These are phyloP conservation scores for Bombus turneri DNA, from an alignment of 1,140 invertebrate genomes.

Conservation along the genomic window DNA sequence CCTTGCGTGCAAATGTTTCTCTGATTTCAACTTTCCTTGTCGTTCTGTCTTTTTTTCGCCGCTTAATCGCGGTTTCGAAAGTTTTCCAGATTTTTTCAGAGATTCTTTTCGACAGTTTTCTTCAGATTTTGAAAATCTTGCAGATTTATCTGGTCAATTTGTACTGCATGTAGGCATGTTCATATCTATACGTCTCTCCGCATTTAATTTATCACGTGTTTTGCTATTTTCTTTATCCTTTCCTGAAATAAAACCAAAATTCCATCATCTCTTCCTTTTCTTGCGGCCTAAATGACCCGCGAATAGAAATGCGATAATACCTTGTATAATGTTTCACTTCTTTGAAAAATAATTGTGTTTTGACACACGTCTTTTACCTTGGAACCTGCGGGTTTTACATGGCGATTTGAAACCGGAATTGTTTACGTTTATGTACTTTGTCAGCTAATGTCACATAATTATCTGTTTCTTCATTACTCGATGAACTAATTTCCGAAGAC, in stretches of 20 bases:
- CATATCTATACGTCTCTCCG: background rate
- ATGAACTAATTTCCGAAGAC: too few relatives aligned
- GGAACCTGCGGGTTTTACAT: conserved; percentile 45
- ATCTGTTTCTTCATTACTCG: too few relatives aligned
- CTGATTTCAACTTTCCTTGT: too few relatives aligned
- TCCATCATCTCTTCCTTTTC: background rate
- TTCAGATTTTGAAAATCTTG: background rate
- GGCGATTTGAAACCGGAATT: background rate
- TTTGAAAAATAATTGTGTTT: too few relatives aligned
- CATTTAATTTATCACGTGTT: background rate
- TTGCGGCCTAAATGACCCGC: background rate
- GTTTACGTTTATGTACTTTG: background rate
- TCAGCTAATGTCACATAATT: too few relatives aligned
- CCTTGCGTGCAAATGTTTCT: background rate
- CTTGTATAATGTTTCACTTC: background rate
- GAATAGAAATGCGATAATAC: conserved; percentile 3
- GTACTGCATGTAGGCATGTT: background rate
- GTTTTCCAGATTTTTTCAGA: background rate
- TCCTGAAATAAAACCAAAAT: background rate
- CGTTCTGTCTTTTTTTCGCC: conserved; percentile 44
- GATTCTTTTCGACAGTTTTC: background rate
- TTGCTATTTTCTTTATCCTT: conserved; percentile 2
- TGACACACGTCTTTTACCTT: background rate
- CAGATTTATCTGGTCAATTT: background rate
- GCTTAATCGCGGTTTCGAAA: conserved; percentile 15